Percentiles rank a stretch among this genome's conserved stretches.
phyloP scores from a whole-genome alignment of 2,113 vertebrate species.

The Excalfactoria chinensis region DNA sequence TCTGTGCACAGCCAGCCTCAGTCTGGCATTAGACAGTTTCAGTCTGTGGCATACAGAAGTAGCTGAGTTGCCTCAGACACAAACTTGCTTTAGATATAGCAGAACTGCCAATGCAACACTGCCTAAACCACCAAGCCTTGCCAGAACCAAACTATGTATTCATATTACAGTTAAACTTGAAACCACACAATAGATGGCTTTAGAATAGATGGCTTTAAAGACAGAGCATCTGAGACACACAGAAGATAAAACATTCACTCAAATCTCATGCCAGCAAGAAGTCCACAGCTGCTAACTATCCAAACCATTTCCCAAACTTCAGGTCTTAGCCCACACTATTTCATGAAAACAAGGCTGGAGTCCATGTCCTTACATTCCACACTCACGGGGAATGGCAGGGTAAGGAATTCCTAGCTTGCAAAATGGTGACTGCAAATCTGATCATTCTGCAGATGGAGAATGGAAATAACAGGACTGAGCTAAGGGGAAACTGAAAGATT shows the following conservation, averaged over 20 bases:
- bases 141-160: background rate
- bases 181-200: background rate
- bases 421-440: background rate
- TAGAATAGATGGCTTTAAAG: background rate
- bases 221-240: background rate
- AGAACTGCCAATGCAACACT: background rate
- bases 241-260: background rate
- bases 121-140: background rate
- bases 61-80: background rate
- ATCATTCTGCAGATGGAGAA: background rate
- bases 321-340: background rate
- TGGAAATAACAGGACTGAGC: background rate
- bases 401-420: background rate
- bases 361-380: background rate
- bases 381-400: fast-evolving
- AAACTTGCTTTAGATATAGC: background rate
- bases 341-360: background rate
- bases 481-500: background rate
- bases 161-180: background rate
- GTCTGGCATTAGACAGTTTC: background rate
- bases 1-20: background rate
- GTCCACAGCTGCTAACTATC: background rate
- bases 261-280: background rate
- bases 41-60: background rate
- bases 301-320: background rate